phyloP scores from a whole-genome alignment of 1,140 invertebrate genomes.

The Halictus rubicundus region DNA sequence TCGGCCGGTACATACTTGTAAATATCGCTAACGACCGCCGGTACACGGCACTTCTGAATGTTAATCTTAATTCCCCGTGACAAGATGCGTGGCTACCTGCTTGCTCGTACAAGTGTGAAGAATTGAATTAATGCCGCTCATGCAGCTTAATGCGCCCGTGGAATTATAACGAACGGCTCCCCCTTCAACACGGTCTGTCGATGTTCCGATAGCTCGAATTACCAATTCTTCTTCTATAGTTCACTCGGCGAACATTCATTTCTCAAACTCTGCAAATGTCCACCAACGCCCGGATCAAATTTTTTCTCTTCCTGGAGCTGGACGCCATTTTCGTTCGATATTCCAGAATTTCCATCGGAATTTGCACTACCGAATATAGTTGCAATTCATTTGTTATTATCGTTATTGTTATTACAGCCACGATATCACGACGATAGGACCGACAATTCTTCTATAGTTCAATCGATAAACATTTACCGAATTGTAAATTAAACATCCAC shows the following conservation, averaged over 20 bases:
- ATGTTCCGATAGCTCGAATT: conserved; percentile 10
- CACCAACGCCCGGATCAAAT: too few relatives aligned
- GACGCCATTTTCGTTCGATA: too few relatives aligned
- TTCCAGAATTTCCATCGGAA: too few relatives aligned
- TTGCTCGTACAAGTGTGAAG: conserved; percentile 61
- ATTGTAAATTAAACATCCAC: too few relatives aligned
- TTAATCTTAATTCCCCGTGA: conserved; percentile 67
- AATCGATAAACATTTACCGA: too few relatives aligned
- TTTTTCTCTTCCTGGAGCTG: too few relatives aligned
- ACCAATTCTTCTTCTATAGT: not conserved
- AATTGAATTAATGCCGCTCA: conserved; percentile 63
- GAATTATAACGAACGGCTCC: conserved; percentile 56
- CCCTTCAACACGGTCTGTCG: conserved; percentile 7
- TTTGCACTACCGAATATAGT: too few relatives aligned
- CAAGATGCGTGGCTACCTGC: conserved; percentile 61
- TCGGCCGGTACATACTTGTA: conserved; percentile 58
- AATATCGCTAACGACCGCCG: conserved; percentile 64
- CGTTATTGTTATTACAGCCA: too few relatives aligned
- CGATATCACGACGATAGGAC: not conserved
- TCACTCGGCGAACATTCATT: too few relatives aligned
- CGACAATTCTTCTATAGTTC: not conserved
- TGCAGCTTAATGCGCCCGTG: conserved; percentile 26
- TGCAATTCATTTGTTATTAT: too few relatives aligned
- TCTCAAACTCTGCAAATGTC: too few relatives aligned
- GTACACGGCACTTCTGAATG: conserved; percentile 58